Conservation (phyloP, 2,113 vertebrate genomes). For the Choloepus hoffmanni region DNA sequence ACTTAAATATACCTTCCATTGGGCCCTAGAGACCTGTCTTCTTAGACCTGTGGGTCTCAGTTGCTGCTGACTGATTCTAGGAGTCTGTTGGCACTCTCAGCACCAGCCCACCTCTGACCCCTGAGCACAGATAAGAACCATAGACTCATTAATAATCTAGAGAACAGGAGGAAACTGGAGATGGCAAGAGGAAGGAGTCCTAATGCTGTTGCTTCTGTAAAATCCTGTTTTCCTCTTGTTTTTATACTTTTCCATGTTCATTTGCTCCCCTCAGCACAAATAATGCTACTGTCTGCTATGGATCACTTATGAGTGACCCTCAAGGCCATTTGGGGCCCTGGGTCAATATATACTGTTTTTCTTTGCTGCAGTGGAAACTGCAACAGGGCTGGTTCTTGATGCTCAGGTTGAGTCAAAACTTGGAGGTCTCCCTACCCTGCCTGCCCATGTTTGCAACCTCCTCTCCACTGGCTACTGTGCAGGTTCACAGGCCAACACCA, state of each 20-base stretch:
- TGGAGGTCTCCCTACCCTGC: neutral
- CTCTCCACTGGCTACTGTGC: neutral
- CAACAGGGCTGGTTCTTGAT: neutral
- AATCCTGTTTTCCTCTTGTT: neutral
- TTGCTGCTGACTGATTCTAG: neutral
- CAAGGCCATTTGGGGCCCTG: neutral
- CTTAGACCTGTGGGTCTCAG: neutral
- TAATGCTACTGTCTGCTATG: neutral
- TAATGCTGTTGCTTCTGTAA: neutral
- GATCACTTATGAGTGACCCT: neutral
- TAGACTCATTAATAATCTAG: neutral
- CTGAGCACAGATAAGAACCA: neutral
- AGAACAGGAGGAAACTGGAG: neutral
- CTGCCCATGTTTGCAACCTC: fast-evolving
- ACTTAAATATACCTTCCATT: neutral
- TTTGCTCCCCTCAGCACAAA: neutral
- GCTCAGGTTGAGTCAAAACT: neutral
- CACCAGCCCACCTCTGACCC: neutral
- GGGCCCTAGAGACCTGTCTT: fast-evolving
- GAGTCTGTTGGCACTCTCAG: fast-evolving
- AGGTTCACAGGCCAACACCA: neutral
- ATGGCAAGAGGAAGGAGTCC: neutral
- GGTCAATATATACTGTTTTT: fast-evolving
- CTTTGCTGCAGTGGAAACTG: neutral
- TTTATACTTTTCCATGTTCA: neutral